These are phyloP conservation scores for mouse (Mus musculus) DNA, from an alignment of 2,113 vertebrate species.

Conservation along the genomic window GRCm39 chr10:52810001-52810500, in stretches of 20 bases:
- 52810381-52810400: neutral
- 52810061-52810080: conserved; percentile 6
- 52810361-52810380: neutral
- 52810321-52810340: no score
- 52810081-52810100: neutral
- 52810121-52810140: neutral
- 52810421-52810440: neutral
- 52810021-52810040: neutral
- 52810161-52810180: conserved; percentile 18
- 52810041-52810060: neutral
- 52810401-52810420: neutral
- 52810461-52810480: neutral
- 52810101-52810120: neutral
- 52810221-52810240: conserved; percentile 24
- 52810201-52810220: neutral
- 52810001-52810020: neutral
- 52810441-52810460: neutral
- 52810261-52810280: neutral
- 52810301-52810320: no score
- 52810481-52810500: neutral
- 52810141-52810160: conserved; percentile 29
- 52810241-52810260: conserved; percentile 18
- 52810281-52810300: neutral
- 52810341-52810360: neutral
- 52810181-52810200: conserved; percentile 20